Evolutionary conservation across 1,140 invertebrate species (phyloP).

Genomic region (Nasonia longicornis): DNA sequence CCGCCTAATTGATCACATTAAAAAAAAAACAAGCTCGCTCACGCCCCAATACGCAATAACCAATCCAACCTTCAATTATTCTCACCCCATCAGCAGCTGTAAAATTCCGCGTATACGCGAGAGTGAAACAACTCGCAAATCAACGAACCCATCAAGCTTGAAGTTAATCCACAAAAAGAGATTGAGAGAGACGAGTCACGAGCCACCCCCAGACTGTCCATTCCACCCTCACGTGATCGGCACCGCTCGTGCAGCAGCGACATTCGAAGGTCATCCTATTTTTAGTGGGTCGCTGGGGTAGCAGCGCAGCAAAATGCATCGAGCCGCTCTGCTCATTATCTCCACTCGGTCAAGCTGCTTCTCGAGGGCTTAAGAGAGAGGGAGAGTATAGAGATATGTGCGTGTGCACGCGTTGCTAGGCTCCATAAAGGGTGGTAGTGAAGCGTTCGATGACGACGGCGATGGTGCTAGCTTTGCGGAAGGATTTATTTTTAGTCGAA

Average conservation of each 20-base stretch:
- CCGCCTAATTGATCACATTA: too few species aligned
- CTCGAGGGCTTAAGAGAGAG: not conserved
- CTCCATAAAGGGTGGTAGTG: not conserved
- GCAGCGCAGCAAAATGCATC: not conserved
- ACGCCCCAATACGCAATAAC: too few species aligned
- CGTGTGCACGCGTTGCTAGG: not conserved
- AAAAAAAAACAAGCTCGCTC: too few species aligned
- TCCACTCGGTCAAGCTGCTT: not conserved
- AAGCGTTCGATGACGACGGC: not conserved
- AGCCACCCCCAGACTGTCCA: not conserved
- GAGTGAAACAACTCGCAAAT: not conserved
- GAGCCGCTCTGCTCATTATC: not conserved
- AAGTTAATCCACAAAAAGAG: not conserved
- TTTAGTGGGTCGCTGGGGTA: conserved; percentile 16
- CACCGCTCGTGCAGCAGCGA: not conserved
- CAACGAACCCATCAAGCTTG: not conserved
- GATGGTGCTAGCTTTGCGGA: conserved; percentile 4
- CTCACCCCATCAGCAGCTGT: too few species aligned
- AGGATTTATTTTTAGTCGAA: conserved; percentile 39
- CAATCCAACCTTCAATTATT: too few species aligned
- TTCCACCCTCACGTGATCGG: not conserved
- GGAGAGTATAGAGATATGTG: too few species aligned
- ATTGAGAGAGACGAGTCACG: not conserved
- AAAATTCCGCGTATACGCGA: too few species aligned
- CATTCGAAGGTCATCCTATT: conserved; percentile 31